These are phyloP conservation scores for Lutjanus erythropterus DNA, from an alignment of 2,113 vertebrate species.

Conservation along the genomic window DNA sequence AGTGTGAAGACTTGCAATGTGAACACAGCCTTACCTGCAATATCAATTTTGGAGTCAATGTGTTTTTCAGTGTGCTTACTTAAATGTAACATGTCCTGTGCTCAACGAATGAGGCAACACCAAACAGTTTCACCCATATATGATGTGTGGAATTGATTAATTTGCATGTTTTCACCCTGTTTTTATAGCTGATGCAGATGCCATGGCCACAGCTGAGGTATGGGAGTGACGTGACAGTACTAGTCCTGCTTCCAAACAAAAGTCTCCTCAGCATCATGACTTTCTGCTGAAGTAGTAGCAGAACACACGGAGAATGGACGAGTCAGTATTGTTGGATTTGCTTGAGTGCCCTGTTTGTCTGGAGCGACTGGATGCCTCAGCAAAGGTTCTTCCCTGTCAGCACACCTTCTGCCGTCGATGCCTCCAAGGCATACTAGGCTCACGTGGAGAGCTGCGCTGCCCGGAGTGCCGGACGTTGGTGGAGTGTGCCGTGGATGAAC, in stretches of 20 bases:
- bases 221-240: slow-evolving; percentile 94
- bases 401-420: slow-evolving; percentile 98
- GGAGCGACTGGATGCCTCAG: slow-evolving; percentile 95
- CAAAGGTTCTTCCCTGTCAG: slow-evolving; percentile 98
- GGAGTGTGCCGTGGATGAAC: slow-evolving; percentile 93
- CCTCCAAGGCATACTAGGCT: slow-evolving; percentile 94
- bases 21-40: no score
- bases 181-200: slow-evolving; percentile 74
- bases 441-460: slow-evolving; percentile 95
- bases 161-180: slow-evolving; percentile 53
- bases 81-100: background rate
- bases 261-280: slow-evolving; percentile 53
- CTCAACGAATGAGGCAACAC: background rate
- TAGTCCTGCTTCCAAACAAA: slow-evolving; percentile 54
- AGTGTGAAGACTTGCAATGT: no score
- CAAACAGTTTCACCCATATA: slow-evolving; percentile 1
- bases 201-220: slow-evolving; percentile 85
- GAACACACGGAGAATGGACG: slow-evolving; percentile 89
- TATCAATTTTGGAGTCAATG: background rate
- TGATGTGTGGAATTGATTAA: slow-evolving; percentile 30
- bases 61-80: background rate
- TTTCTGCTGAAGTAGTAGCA: slow-evolving; percentile 68
- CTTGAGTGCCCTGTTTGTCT: slow-evolving; percentile 98
- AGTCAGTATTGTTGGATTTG: slow-evolving; percentile 96
- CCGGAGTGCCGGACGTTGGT: slow-evolving; percentile 97